These are phyloP conservation scores for Diadophis punctatus DNA, from an alignment of 2,113 vertebrate species.

Conservation along the genomic window DNA sequence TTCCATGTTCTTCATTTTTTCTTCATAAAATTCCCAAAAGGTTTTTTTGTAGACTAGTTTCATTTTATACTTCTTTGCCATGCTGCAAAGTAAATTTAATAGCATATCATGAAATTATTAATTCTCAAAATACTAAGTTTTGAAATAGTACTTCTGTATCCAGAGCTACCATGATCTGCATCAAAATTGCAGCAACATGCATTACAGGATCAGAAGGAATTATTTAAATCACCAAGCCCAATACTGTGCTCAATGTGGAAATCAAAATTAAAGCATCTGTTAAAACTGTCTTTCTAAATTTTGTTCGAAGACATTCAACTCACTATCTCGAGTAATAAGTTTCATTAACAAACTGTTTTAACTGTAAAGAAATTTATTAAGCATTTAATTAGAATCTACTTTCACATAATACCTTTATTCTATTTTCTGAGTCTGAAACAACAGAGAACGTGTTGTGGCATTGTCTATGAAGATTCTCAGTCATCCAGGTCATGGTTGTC, in stretches of 20 bases:
- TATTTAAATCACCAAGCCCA: neutral
- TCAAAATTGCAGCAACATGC: slow-evolving; percentile 30
- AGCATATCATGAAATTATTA: neutral
- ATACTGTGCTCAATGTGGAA: neutral
- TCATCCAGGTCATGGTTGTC: neutral
- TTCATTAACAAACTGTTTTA: neutral
- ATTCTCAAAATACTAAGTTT: slow-evolving; percentile 17
- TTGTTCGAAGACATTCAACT: neutral
- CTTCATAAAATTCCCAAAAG: slow-evolving; percentile 89
- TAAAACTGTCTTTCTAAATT: neutral
- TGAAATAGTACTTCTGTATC: slow-evolving; percentile 23
- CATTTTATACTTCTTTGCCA: slow-evolving; percentile 93
- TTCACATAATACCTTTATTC: neutral
- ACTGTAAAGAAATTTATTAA: neutral
- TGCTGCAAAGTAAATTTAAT: slow-evolving; percentile 70
- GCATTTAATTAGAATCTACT: neutral
- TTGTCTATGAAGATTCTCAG: neutral
- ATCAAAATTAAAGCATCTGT: neutral
- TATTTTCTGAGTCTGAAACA: neutral
- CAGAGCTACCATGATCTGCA: slow-evolving; percentile 55
- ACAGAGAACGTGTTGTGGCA: neutral
- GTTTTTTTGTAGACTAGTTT: slow-evolving; percentile 86
- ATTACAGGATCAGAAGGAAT: neutral
- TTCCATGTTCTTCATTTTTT: slow-evolving; percentile 84
- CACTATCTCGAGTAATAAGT: neutral